Conservation (phyloP, 2,888 invertebrate species). For the Ischnus inquisitorius region DNA sequence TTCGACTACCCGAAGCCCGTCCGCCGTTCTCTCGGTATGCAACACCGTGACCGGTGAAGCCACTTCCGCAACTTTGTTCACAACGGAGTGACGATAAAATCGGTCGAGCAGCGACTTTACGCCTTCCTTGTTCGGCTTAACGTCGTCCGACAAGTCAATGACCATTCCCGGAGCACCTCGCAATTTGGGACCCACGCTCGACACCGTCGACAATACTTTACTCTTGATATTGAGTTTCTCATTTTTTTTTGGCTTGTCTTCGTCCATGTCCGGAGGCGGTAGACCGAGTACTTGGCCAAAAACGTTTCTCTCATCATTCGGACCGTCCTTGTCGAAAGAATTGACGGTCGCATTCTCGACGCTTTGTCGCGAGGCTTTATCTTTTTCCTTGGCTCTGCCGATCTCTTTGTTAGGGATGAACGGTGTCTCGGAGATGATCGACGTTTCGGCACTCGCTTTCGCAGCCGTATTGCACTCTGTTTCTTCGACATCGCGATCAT, state of each 20-base stretch:
- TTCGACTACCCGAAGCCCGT: constrained; percentile 72
- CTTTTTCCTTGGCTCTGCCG: constrained; percentile 54
- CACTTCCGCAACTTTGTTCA: constrained; percentile 85
- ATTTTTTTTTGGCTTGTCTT: constrained; percentile 25
- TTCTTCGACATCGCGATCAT: neutral
- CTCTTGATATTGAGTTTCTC: constrained; percentile 18
- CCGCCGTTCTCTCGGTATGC: constrained; percentile 72
- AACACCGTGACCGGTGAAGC: constrained; percentile 81
- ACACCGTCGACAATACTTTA: constrained; percentile 60
- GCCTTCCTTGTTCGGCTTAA: constrained; percentile 86
- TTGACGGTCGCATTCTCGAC: neutral
- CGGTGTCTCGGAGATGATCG: constrained; percentile 66
- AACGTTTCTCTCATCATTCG: neutral
- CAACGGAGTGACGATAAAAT: constrained; percentile 89
- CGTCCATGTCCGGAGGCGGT: constrained; percentile 69
- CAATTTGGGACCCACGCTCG: constrained; percentile 85
- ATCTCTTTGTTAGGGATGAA: constrained; percentile 65
- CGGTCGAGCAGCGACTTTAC: constrained; percentile 90
- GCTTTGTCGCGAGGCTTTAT: constrained; percentile 9
- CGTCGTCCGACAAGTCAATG: constrained; percentile 88
- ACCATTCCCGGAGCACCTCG: constrained; percentile 87
- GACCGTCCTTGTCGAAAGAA: neutral
- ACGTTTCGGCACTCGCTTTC: neutral
- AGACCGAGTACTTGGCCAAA: constrained; percentile 63
- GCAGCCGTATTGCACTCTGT: neutral